Evolutionary conservation across 1,140 invertebrate genomes (phyloP), one percentile per base, ranked within the genome.

Genomic region (Drosophila bipectinata): DNA sequence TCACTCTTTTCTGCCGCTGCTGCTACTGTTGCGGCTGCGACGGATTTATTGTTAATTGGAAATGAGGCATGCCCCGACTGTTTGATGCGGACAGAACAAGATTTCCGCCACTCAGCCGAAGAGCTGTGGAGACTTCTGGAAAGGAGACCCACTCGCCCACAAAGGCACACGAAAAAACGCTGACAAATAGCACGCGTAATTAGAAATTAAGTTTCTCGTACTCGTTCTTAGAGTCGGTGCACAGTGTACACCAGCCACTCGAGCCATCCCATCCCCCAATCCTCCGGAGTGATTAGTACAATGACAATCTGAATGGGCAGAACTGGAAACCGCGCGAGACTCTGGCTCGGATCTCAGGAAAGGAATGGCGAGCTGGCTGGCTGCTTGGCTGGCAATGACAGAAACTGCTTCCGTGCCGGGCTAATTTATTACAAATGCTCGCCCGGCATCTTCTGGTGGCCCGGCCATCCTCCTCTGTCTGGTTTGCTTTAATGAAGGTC

Each of bases 31-130:
- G 53, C 37, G 74, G 69, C 78, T 81, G 77, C 81, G 79, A 67
- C 75, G 83, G 82, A 85, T 85, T 85, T 85, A 85, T 85, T 85
- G 82, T 85, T 85, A 85, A 85, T 85, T 85, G 82, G 82, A 85
- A 85, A 85, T 85, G 82, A 85, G 82, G 82, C 82, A 85, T 85
- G 82, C 82, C 69, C 62, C 55, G 82, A 85, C 82, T 85, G 76
- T 85, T 81, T 85, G 81, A 85, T 85, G 81, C 78, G 63, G 76
- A 78, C 72, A 73, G 68, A 67, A 82, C 76, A 78, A 82, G 79
- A 88, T 79, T 87, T 88, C 81, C 78, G 60, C 81, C 74, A 78
- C 81, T 85, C 77, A 81, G 76, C 63, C 58, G 57, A 47, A 48
- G 18, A 62, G 48, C 34, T 14, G 39, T n/a, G 26, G 18, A 30